These are phyloP conservation scores for Oncorhynchus kisutch DNA, from an alignment of 2,113 vertebrate genomes.

Conservation along the genomic window DNA sequence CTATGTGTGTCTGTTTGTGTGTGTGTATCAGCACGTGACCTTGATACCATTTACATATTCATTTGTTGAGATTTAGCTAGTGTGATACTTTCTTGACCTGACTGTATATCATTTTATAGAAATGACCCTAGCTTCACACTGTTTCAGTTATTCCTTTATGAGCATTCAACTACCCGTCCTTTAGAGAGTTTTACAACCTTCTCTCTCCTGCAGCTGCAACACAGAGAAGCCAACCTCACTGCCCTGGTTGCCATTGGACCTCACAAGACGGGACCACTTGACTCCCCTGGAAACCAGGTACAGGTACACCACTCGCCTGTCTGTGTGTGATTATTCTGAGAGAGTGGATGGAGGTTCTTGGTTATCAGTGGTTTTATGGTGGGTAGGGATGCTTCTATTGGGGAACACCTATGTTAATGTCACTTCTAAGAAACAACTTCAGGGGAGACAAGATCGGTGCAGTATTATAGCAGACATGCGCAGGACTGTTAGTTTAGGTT, in stretches of 20 bases:
- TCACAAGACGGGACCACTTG: slow-evolving; percentile 84
- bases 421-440: too few species aligned
- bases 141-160: neutral
- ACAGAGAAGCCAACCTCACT: slow-evolving; percentile 89
- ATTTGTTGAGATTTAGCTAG: neutral
- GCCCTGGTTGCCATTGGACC: slow-evolving; percentile 92
- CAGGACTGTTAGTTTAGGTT: too few species aligned
- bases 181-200: neutral
- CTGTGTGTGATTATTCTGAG: too few species aligned
- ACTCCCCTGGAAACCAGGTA: slow-evolving; percentile 74
- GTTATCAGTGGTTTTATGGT: neutral
- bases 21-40: slow-evolving; percentile 21
- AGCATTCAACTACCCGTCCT: too few species aligned
- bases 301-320: slow-evolving; percentile 61
- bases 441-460: too few species aligned
- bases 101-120: neutral
- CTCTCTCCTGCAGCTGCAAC: slow-evolving; percentile 70
- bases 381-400: too few species aligned
- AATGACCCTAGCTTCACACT: neutral
- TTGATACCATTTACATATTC: neutral
- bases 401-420: too few species aligned
- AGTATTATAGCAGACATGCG: slow-evolving; percentile 17
- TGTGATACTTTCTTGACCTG: neutral
- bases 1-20: too few species aligned
- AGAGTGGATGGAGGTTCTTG: neutral